These are phyloP conservation scores for Campopleginae sp. DNA, from an alignment of 2,888 invertebrate genomes.

Conservation along the genomic window DNA sequence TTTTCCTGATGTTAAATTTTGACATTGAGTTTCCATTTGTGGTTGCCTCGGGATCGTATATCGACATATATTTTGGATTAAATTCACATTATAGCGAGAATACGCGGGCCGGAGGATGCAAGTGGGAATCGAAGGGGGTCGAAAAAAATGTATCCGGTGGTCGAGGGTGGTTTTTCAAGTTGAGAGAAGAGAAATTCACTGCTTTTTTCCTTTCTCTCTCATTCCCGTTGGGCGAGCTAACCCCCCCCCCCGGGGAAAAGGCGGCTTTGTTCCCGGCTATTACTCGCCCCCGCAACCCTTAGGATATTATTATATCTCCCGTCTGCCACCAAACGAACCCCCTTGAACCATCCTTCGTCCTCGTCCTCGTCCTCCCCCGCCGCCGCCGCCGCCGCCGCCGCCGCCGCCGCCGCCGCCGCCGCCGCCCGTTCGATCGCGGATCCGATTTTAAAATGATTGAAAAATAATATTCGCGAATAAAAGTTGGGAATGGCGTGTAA, in stretches of 20 bases:
- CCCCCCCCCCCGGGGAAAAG: constrained; percentile 64
- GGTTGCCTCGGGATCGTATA: constrained; percentile 62
- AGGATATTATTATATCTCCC: constrained; percentile 84
- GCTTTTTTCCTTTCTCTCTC: constrained; percentile 38
- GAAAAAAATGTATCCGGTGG: constrained; percentile 55
- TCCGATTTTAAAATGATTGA: not conserved
- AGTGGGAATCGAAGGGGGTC: constrained; percentile 28
- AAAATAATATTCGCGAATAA: not conserved
- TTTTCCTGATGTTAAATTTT: too few species aligned
- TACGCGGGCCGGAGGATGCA: constrained; percentile 30
- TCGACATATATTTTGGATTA: constrained; percentile 81
- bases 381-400: constrained; percentile 51
- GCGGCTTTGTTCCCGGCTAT: constrained; percentile 84
- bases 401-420: constrained; percentile 44
- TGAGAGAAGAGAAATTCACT: constrained; percentile 45
- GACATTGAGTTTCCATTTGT: not conserved
- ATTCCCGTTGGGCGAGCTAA: constrained; percentile 54
- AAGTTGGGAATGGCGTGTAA: not conserved
- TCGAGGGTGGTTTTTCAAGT: constrained; percentile 58
- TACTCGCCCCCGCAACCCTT: constrained; percentile 83
- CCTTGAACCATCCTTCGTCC: constrained; percentile 65
- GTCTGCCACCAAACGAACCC: constrained; percentile 73
- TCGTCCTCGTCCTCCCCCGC: constrained; percentile 43
- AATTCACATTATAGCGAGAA: constrained; percentile 77
- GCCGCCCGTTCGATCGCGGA: not conserved